Percentiles rank a stretch among this genome's conserved stretches.
These are phyloP conservation scores for Neogobius melanostomus DNA, from an alignment of 2,113 vertebrate genomes.

Conservation along the genomic window DNA sequence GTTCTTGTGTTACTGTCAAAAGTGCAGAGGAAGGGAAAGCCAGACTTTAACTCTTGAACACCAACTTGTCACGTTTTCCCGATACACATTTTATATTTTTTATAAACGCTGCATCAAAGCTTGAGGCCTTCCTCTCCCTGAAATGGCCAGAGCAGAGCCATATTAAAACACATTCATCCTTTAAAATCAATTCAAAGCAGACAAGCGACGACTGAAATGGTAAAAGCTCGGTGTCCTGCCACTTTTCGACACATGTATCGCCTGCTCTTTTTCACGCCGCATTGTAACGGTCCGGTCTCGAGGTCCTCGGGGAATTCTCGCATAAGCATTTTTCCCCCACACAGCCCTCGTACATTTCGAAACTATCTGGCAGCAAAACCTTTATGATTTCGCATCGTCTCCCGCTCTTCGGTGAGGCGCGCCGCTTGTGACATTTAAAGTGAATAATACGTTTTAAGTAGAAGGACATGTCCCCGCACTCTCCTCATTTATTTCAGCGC, in stretches of 20 bases:
- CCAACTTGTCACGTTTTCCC: too few species aligned
- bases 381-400: not conserved
- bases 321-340: not conserved
- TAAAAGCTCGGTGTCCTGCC: not conserved
- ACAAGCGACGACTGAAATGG: not conserved
- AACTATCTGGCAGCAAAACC: not conserved
- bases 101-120: too few species aligned
- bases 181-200: not conserved
- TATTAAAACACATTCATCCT: not conserved
- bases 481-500: not conserved
- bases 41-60: too few species aligned
- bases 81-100: too few species aligned
- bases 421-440: not conserved
- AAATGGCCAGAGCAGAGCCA: not conserved
- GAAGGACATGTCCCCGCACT: not conserved
- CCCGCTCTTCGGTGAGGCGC: not conserved
- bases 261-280: not conserved
- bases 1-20: too few species aligned
- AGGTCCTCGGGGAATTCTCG: not conserved
- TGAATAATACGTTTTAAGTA: conserved; percentile 1
- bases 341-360: not conserved
- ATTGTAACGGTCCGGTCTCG: not conserved
- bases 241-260: not conserved
- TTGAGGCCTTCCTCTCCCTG: not conserved
- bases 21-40: too few species aligned